Conservation (phyloP, 2,113 vertebrate species). For the Halcyon senegalensis region DNA sequence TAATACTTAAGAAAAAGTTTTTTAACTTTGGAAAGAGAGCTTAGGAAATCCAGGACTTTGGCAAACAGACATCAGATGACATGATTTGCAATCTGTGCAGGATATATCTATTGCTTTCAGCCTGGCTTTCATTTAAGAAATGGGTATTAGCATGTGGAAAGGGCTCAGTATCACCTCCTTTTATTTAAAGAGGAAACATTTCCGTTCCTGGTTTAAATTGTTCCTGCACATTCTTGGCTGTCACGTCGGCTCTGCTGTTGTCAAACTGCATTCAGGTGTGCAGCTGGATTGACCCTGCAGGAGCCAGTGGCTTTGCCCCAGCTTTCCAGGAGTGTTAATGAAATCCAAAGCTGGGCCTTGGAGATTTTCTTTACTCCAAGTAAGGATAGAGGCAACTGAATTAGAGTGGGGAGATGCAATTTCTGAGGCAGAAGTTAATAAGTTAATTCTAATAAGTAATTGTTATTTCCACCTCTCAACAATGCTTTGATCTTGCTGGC, state of each 20-base stretch:
- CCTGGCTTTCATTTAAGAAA: neutral
- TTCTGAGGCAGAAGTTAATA: neutral
- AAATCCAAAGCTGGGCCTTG: neutral
- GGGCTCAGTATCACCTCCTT: neutral
- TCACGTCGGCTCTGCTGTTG: neutral
- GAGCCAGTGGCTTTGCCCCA: neutral
- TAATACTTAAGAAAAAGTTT: slow-evolving; percentile 22
- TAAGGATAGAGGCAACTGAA: neutral
- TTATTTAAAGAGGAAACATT: neutral
- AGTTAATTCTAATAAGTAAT: neutral
- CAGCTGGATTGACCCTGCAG: neutral
- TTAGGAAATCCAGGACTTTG: neutral
- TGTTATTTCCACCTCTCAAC: neutral
- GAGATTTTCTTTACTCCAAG: neutral
- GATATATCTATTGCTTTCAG: neutral
- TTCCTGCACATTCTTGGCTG: neutral
- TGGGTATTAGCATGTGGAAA: neutral
- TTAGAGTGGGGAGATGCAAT: neutral
- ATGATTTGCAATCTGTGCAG: neutral
- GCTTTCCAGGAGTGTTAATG: neutral
- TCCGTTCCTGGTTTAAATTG: neutral
- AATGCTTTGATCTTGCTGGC: neutral
- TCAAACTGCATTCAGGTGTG: neutral
- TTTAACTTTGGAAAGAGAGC: slow-evolving; percentile 22
- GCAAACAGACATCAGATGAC: neutral